Evolutionary conservation across 2,113 vertebrate species (phyloP).

Genomic region (Hassar affinis): DNA sequence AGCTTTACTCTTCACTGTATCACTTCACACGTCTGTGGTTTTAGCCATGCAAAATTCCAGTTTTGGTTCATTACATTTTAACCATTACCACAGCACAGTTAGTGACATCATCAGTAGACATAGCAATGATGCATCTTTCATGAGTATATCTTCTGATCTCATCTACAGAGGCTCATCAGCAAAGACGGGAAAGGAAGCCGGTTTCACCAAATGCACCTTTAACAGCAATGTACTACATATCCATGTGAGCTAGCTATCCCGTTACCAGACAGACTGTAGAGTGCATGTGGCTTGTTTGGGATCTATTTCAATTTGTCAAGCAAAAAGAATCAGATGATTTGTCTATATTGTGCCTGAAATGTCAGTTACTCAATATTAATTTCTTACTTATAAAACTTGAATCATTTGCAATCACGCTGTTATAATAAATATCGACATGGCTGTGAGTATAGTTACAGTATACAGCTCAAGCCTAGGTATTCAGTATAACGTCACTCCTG

Average conservation of each 20-base stretch:
- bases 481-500: not conserved
- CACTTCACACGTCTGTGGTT: no score
- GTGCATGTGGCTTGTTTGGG: not conserved
- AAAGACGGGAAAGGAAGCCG: not conserved
- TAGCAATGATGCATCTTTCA: no score
- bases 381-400: not conserved
- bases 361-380: not conserved
- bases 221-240: not conserved
- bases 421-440: not conserved
- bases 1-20: no score
- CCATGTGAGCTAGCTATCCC: not conserved
- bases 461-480: not conserved
- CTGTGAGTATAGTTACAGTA: not conserved
- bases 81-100: no score
- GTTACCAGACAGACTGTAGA: not conserved
- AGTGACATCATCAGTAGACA: no score
- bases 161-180: not conserved
- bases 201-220: not conserved
- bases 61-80: no score
- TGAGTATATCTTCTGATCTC: not conserved
- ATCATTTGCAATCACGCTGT: not conserved
- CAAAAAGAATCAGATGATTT: not conserved
- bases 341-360: not conserved
- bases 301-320: not conserved
- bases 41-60: no score